Evolutionary conservation across 2,888 invertebrate genomes (phyloP), one percentile per base, ranked within the genome.

Genomic region (Arge pagana): DNA sequence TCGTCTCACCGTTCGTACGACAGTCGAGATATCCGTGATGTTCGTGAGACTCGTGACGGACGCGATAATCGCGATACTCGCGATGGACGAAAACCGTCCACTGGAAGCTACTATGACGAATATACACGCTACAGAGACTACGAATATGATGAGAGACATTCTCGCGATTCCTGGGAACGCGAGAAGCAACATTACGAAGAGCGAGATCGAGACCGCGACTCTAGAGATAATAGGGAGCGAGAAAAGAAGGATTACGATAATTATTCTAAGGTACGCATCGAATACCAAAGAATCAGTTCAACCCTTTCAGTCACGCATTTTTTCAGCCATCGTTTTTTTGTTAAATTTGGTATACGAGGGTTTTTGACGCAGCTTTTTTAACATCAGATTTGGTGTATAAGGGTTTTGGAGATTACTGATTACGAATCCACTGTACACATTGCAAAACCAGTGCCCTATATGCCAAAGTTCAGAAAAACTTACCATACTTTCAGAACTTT

Each of bases 201-300:
- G 8, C 54, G 61, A 18, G 54, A 48, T 40, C 53, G 48, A 16
- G 55, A 54, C 24, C 50, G 61, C 13, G 58, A 59, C 6, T 30
- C 7, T 36, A 60, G 66, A 16, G 66, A 67, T 13, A 54, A 28
- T 23, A 56, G 68, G 19, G 63, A 54, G 10, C 41, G 56, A 67
- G 57, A 68, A 8, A 70, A 67, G 43, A 66, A 72, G 40, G 78
- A 79, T 57, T 76, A 74, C 43, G 79, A 80, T 35, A 75, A 71
- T 59, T 70, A 70, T 59, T 68, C 71, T 18, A 77, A 78, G 69
- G 74, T 73, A 57, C 30, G 54, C 30, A 35, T 51, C 19, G 10
- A 35, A 15, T 23, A 26, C n/a, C n/a, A n/a, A n/a, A n/a, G n/a
- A n/a, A n/a, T n/a, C n/a, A n/a, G n/a, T n/a, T n/a, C n/a, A n/a